phyloP scores from a whole-genome alignment of 2,797 vertebrate species.

The Trachurus trachurus region DNA sequence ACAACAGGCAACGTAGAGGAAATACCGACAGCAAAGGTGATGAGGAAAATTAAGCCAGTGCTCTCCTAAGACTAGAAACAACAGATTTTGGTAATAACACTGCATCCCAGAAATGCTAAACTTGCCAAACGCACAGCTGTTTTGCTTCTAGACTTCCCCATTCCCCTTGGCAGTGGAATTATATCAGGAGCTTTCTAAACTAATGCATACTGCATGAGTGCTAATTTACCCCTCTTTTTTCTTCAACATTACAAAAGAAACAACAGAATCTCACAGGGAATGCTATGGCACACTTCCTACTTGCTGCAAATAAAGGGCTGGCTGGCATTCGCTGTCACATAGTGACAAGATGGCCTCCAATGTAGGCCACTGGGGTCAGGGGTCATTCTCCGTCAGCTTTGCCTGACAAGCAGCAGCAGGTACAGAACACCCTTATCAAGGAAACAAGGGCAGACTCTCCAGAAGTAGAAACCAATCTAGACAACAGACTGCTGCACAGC shows the following conservation, averaged over 20 bases:
- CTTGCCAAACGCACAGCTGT: slow-evolving; percentile 65
- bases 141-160: slow-evolving; percentile 56
- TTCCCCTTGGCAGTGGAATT: slow-evolving; percentile 59
- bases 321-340: slow-evolving; percentile 20
- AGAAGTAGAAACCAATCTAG: background rate
- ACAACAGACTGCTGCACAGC: background rate
- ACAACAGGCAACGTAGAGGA: slow-evolving; percentile 36
- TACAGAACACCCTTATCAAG: slow-evolving; percentile 35
- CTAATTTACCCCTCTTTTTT: slow-evolving; percentile 73
- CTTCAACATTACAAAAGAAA: slow-evolving; percentile 71
- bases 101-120: slow-evolving; percentile 55
- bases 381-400: slow-evolving; percentile 50
- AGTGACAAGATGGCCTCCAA: slow-evolving; percentile 42
- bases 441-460: slow-evolving; percentile 20
- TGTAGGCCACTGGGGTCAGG: slow-evolving; percentile 52
- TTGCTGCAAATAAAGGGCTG: slow-evolving; percentile 28
- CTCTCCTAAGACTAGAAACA: slow-evolving; percentile 43
- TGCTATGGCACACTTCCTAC: slow-evolving; percentile 52
- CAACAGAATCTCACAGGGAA: slow-evolving; percentile 42
- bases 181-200: slow-evolving; percentile 42
- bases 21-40: slow-evolving; percentile 48
- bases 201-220: slow-evolving; percentile 79
- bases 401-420: slow-evolving; percentile 59
- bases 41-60: slow-evolving; percentile 39
- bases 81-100: slow-evolving; percentile 37